Percentiles rank a stretch among this genome's conserved stretches.
Conservation (phyloP, 2,113 vertebrate species). For the Charina bottae region DNA sequence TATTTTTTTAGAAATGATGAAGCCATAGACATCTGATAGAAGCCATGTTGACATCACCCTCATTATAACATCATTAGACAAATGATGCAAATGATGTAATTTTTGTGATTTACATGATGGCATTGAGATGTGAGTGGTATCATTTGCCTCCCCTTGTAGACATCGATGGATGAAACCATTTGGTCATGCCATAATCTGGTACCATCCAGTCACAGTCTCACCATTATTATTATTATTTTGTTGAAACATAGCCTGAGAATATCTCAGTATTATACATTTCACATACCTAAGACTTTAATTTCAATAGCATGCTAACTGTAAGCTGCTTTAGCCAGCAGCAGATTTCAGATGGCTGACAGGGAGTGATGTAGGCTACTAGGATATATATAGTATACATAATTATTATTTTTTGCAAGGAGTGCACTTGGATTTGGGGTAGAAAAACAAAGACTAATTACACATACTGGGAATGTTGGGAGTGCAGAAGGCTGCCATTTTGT, state of each 20-base stretch:
- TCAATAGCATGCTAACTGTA: not conserved
- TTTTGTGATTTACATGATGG: not conserved
- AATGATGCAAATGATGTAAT: not conserved
- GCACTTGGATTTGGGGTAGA: not conserved
- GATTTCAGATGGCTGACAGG: not conserved
- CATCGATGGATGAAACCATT: not conserved
- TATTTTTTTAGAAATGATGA: not conserved
- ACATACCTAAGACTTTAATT: not conserved
- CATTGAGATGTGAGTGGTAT: not conserved
- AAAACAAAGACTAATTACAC: not conserved
- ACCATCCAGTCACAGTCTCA: not conserved
- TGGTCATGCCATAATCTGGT: not conserved
- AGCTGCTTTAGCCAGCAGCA: not conserved
- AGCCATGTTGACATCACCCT: not conserved
- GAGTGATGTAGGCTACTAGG: no score
- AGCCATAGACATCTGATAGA: not conserved
- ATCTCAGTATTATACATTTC: not conserved
- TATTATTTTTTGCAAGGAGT: not conserved
- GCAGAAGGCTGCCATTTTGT: not conserved
- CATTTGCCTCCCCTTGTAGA: not conserved
- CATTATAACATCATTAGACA: not conserved
- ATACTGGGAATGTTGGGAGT: not conserved
- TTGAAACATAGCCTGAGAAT: no score
- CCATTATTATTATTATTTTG: not conserved
- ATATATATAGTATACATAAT: not conserved